phyloP scores from a whole-genome alignment of 2,797 vertebrate genomes.

The Tauraco hartlaubi region DNA sequence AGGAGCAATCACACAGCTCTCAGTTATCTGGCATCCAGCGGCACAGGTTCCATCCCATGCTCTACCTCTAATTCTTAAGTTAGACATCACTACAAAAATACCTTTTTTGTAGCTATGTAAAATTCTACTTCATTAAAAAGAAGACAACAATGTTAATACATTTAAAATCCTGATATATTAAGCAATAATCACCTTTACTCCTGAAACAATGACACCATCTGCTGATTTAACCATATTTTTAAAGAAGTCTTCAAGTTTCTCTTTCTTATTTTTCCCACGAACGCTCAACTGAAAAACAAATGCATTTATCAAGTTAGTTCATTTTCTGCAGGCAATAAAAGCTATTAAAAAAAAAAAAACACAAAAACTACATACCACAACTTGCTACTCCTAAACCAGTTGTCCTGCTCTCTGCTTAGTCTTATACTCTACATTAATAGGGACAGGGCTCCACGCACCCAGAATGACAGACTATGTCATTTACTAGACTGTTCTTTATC shows the following conservation, averaged over 20 bases:
- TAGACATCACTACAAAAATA: not conserved
- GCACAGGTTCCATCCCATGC: not conserved
- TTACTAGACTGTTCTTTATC: not conserved
- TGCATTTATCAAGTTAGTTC: not conserved
- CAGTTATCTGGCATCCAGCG: not conserved
- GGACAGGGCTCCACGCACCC: not conserved
- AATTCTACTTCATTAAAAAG: not conserved
- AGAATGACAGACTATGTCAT: not conserved
- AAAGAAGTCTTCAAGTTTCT: conserved; percentile 98
- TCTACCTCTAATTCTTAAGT: not conserved
- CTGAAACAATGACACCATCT: conserved; percentile 95
- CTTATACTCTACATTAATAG: not conserved
- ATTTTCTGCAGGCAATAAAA: conserved; percentile 54
- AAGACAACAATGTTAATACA: not conserved
- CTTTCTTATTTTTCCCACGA: conserved; percentile 98
- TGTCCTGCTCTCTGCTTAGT: not conserved
- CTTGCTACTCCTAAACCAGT: not conserved
- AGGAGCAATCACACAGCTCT: not conserved
- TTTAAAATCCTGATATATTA: not conserved
- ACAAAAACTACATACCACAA: not conserved
- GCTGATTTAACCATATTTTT: conserved; percentile 99
- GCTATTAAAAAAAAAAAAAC: not conserved
- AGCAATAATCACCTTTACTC: conserved; percentile 90
- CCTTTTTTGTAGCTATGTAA: not conserved
- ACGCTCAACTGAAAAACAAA: conserved; percentile 90